Conservation (phyloP, 2,888 invertebrate genomes). For the Caenorhabditis sp. region DNA sequence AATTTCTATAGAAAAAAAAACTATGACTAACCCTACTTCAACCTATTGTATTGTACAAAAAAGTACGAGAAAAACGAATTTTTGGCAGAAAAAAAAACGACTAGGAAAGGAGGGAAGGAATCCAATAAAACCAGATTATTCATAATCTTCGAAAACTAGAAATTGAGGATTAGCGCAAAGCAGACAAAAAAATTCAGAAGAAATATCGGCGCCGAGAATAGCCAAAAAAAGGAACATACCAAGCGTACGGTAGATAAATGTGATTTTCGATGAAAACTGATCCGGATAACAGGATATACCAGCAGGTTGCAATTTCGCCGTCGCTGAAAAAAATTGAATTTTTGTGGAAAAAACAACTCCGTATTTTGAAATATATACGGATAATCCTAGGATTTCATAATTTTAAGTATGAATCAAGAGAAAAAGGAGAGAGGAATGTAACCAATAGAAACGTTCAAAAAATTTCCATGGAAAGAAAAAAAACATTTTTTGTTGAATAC, state of each 20-base stretch:
- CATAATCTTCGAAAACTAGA: conserved; percentile 1
- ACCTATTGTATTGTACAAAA: not conserved
- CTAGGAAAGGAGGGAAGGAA: not conserved
- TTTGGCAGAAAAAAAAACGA: not conserved
- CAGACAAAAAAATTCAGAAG: no score
- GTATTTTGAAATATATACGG: no score
- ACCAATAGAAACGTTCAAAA: no score
- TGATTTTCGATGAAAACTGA: conserved; percentile 86
- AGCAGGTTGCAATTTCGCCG: conserved; percentile 82
- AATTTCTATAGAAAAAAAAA: not conserved
- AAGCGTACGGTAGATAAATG: conserved; percentile 81
- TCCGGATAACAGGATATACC: conserved; percentile 84
- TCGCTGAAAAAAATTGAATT: conserved; percentile 75
- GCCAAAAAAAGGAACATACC: conserved; percentile 69
- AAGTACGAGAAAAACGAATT: not conserved
- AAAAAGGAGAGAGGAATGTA: not conserved
- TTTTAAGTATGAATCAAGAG: not conserved
- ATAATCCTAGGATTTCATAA: not conserved
- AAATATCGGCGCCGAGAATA: not conserved
- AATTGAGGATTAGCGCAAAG: not conserved
- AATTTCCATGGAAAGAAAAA: conserved; percentile 6
- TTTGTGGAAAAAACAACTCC: not conserved
- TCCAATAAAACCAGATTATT: conserved; percentile 1
- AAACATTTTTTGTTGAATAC: not conserved
- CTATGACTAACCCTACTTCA: not conserved